Percentiles rank a stretch among this genome's conserved stretches.
phyloP scores from a whole-genome alignment of 2,888 invertebrate genomes.

The Adela reaumurella region DNA sequence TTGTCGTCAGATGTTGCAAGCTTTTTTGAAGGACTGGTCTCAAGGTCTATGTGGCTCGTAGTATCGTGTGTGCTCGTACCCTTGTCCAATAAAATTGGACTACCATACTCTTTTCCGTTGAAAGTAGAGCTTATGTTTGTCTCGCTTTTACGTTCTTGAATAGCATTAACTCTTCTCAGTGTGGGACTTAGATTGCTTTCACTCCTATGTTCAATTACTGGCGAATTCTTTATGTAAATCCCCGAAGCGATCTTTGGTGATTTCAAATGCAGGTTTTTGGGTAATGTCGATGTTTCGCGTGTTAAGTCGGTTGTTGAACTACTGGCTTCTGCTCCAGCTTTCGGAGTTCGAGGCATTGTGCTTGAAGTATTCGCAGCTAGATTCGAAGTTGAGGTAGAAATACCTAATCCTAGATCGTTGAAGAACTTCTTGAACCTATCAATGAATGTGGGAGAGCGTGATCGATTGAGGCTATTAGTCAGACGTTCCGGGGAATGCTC shows the following conservation, averaged over 20 bases:
- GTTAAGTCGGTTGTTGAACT: constrained; percentile 15
- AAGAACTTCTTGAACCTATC: constrained; percentile 49
- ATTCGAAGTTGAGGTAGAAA: constrained; percentile 9
- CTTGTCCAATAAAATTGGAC: too few relatives aligned
- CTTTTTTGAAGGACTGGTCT: too few relatives aligned
- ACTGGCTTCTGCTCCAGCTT: not conserved
- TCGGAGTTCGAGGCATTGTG: not conserved
- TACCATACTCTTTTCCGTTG: too few relatives aligned
- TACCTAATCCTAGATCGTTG: constrained; percentile 38
- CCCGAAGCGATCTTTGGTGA: constrained; percentile 42
- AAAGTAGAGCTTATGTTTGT: too few relatives aligned
- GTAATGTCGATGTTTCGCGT: constrained; percentile 37
- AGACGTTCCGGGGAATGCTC: constrained; percentile 33
- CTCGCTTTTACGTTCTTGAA: too few relatives aligned
- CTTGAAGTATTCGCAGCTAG: too few relatives aligned
- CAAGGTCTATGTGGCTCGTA: too few relatives aligned
- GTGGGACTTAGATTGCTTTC: not conserved
- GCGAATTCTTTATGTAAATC: constrained; percentile 24
- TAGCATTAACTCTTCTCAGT: too few relatives aligned
- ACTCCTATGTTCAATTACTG: not conserved
- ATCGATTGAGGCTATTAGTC: constrained; percentile 35
- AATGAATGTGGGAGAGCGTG: constrained; percentile 44
- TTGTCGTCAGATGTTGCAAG: constrained; percentile 6
- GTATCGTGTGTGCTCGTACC: too few relatives aligned
- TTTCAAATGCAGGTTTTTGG: constrained; percentile 49